Evolutionary conservation across 2,113 vertebrate genomes (phyloP), one percentile per base, ranked within the genome.

Genomic region (Halichoerus grypus): DNA sequence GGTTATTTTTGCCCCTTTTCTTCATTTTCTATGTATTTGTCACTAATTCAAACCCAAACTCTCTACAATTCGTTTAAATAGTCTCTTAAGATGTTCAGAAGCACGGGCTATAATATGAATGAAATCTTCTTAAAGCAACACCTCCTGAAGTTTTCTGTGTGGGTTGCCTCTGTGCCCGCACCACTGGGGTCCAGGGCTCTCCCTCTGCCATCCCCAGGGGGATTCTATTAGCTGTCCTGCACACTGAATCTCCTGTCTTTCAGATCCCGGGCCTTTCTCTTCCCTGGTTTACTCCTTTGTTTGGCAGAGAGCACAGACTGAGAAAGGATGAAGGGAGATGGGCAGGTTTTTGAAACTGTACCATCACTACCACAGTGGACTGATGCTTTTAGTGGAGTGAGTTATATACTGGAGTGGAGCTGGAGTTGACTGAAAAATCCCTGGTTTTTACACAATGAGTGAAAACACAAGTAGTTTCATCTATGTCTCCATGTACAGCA

Each of bases 391-490:
- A 36, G 49, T 16, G 26, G 7, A 96, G 18, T 65, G 14, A 87
- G 31, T 14, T 76, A 80, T 9, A 83, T 49, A 67, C 57, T 83
- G 39, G 36, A 76, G 39, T 61, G 2, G 18, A 77, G 19, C 11
- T 76, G 76, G 19, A 88, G 65, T n/a, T 77, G 61, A 77, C 0
- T 76, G 69, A 84, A 92, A 71, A 92, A 65, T 46, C 18, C 4
- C 49, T 67, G 0, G 5, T 71, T 88, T 69, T 69, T 92, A 84
- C 61, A 91, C 53, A 55, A 59, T 89, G 36, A 89, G 22, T 55
- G 24, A 93, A 93, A 84, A 95, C 57, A 71, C 33, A 49, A 76
- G 63, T 79, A 6, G 71, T 71, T 95, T 95, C 49, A 84, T 71
- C 81, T 83, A 59, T 69, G 69, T 67, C 12, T 26, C 39, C 59